A percentile compares a stretch with the other conserved stretches of the same genome.
These are phyloP conservation scores for Trogon surrucura DNA, from an alignment of 2,113 vertebrate genomes.

Conservation along the genomic window DNA sequence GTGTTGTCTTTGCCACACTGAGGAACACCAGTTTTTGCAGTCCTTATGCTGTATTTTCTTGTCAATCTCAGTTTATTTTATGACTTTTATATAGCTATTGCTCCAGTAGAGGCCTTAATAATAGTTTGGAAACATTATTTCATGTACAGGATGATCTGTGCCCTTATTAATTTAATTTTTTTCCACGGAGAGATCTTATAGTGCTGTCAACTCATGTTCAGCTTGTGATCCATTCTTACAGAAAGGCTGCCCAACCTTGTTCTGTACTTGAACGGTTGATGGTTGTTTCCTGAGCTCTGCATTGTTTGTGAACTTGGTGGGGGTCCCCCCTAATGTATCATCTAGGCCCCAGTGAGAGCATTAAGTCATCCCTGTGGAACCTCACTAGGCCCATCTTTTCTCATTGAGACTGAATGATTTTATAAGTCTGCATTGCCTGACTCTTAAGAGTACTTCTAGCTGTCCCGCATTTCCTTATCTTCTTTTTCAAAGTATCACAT, in stretches of 20 bases:
- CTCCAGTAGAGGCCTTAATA: neutral
- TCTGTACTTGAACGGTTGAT: neutral
- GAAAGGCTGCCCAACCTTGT: neutral
- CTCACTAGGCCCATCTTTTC: neutral
- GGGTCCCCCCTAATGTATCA: neutral
- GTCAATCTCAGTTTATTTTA: neutral
- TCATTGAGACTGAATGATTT: constrained; percentile 1
- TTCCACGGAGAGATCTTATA: neutral
- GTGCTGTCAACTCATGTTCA: neutral
- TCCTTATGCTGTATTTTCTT: neutral
- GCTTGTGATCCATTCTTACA: neutral
- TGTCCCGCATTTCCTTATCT: neutral
- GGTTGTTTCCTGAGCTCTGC: neutral
- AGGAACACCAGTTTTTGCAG: neutral
- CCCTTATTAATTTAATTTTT: neutral
- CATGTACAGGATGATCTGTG: neutral
- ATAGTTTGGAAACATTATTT: neutral
- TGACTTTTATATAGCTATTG: neutral
- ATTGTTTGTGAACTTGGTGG: neutral
- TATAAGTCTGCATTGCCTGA: neutral
- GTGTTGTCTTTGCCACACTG: neutral
- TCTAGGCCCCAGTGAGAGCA: neutral
- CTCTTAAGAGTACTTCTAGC: neutral
- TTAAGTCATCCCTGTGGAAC: neutral
- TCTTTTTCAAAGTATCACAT: constrained; percentile 6